phyloP scores from a whole-genome alignment of 2,797 vertebrate genomes.

The Falco berigora region DNA sequence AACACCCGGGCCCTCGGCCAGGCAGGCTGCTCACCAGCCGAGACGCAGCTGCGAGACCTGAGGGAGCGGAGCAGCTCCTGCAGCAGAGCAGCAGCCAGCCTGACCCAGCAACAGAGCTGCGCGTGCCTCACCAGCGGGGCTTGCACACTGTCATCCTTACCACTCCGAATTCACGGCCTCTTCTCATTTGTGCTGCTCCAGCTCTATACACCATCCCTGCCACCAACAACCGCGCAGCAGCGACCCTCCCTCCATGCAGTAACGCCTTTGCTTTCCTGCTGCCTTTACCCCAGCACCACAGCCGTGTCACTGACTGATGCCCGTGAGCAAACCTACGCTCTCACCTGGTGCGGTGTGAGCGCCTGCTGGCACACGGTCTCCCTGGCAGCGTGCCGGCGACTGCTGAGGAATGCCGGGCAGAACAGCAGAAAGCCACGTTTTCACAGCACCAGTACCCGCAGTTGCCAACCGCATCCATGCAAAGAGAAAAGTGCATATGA shows the following conservation, averaged over 20 bases:
- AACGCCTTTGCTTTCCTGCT: not conserved
- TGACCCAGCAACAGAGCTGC: not conserved
- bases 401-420: rapidly evolving
- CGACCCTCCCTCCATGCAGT: not conserved
- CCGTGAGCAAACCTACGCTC: rapidly evolving
- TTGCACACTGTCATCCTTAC: not conserved
- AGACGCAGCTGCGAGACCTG: not conserved
- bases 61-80: not conserved
- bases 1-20: not conserved
- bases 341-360: rapidly evolving
- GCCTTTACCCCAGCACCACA: rapidly evolving
- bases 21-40: not conserved
- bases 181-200: not conserved
- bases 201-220: not conserved
- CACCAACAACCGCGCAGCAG: rapidly evolving
- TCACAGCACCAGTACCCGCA: not conserved
- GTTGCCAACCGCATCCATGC: not conserved
- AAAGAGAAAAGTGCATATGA: constrained; percentile 39
- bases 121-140: rapidly evolving
- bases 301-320: rapidly evolving
- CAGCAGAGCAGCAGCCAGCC: not conserved
- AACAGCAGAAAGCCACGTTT: not conserved
- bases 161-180: rapidly evolving
- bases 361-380: rapidly evolving
- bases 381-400: rapidly evolving